Base-by-base conservation (phyloP, 2,113 vertebrate species). In the Perognathus longimembris region DNA sequence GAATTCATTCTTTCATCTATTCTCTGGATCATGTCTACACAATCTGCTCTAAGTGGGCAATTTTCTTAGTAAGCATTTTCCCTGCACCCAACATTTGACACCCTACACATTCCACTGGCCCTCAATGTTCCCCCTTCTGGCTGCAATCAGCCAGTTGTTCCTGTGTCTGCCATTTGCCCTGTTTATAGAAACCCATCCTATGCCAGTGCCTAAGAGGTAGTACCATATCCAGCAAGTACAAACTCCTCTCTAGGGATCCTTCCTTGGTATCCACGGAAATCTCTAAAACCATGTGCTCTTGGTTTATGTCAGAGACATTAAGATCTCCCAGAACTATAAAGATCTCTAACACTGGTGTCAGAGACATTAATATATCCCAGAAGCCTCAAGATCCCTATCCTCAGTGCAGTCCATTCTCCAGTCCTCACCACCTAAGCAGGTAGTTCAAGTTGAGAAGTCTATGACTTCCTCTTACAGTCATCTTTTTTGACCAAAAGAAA, bases 31-130 rank as follows among this genome's bases (percentile, higher is more conserved):
- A 3, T 10, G 36, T 34, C 38, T 5, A 0, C 28, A 54, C 45
- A n/a, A 26, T 8, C 5, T 1, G 30, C 42, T 36, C n/a, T 40
- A 30, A 0, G 54, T 34, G 70, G 28, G 63, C 8, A 71, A 42
- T 38, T 24, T 86, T 1, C 14, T 90, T 17, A 10, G 3, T 54
- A 45, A 67, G 28, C 21, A 50, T 20, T 10, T 0, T 32, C 12
- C 6, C 32, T 5, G 0, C 1, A 21, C 7, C 28, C 26, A 2
- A 0, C n/a, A 7, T 0, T 11, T 1, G 3, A 1, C 1, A 0
- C 8, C 26, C 1, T 2, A 24, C 34, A 4, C 0, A 0, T 3
- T 34, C 5, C 34, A 1, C 4, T 28, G 6, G 1, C 3, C 4
- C 1, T 1, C 1, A 10, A 11, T 26, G 11, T 26, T 76, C 15